Evolutionary conservation across 2,797 vertebrate species (phyloP).

Genomic region (Margarornis squamiger): DNA sequence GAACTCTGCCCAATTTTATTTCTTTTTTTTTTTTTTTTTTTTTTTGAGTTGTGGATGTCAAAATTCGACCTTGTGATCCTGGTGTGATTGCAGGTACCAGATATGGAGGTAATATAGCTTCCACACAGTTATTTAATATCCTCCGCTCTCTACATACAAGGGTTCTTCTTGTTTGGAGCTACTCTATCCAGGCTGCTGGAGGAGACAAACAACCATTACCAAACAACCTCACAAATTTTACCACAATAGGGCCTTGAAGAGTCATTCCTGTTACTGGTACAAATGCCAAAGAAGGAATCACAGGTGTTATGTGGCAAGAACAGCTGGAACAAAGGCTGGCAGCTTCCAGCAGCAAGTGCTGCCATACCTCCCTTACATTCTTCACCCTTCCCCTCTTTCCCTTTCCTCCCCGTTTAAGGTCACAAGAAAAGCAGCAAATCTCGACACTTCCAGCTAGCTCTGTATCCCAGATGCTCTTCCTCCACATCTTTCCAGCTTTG

Average conservation of each 20-base stretch:
- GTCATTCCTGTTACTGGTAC: not conserved
- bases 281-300: not conserved
- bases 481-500: not conserved
- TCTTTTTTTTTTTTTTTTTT: not conserved
- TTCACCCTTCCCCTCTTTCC: not conserved
- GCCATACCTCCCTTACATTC: not conserved
- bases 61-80: not conserved
- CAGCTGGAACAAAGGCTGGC: not conserved
- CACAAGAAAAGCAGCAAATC: not conserved
- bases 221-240: not conserved
- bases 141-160: not conserved
- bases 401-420: not conserved
- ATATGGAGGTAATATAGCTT: not conserved
- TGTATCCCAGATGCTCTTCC: not conserved
- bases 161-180: not conserved
- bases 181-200: not conserved
- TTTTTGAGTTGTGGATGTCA: not conserved
- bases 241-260: not conserved
- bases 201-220: not conserved
- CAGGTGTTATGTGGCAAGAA: not conserved
- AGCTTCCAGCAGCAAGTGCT: not conserved
- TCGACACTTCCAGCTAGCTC: not conserved
- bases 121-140: not conserved
- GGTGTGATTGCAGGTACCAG: not conserved
- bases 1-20: not conserved